Base-by-base conservation (phyloP, 64 coral and sea anemone species). In the Montipora sp. region DNA sequence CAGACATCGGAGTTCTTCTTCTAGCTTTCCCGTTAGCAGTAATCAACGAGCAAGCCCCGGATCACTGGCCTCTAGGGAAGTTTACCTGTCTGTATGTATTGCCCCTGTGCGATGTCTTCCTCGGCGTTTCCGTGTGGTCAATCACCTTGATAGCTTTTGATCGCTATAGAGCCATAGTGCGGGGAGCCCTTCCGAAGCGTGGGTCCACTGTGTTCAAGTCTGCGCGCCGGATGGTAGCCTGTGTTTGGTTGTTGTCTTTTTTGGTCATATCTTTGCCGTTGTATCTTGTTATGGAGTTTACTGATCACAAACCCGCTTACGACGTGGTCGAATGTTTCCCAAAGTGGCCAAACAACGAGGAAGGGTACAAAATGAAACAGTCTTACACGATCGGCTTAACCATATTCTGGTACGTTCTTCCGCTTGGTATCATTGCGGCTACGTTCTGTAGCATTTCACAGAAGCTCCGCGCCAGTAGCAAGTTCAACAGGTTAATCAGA, bases 51-150 rank as follows among this genome's bases (percentile, higher is more conserved):
- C 92, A 96, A 82, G 82, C 77, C 8, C 82, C 87, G 5, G 51
- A 57, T 15, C 57, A 77, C 14, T 96, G 95, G 95, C 95, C 92
- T 0, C 84, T 96, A 19, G 95, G 95, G 67, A 88, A 91, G 59
- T 75, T 13, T 7, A 60, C 91, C 47, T 96, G 95, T 59, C 91
- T 84, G 22, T 94, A 88, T 7, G 45, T 96, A 8, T 87, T 88
- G 13, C 95, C 95, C 1, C 48, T 94, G 20, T 59, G 48, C 24
- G 95, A 96, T 43, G 75, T 96, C 8, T 96, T 96, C 51, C 73
- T 84, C 8, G 95, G 95, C 47, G 88, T 93, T 18, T 94, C 92
- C 9, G 89, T 96, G 5, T 96, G 95, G 95, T 93, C 92, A 11
- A 96, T 96, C 19, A 91, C 89, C 5, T 70, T 88, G 5, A 94